Conservation (phyloP, 2,888 invertebrate species). For the Agriopis marginaria region DNA sequence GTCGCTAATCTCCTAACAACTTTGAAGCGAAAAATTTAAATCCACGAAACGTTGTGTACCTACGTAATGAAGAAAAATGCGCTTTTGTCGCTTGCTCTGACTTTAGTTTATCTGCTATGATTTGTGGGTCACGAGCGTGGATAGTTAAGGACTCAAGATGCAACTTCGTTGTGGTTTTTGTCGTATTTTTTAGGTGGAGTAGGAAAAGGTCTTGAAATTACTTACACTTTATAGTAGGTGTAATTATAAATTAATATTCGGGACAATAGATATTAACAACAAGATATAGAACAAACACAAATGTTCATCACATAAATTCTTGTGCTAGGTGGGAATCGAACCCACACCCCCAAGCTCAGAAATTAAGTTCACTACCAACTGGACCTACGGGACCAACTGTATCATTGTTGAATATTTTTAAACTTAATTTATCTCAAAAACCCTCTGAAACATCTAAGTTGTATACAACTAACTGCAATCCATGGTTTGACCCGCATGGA, state of each 20-base stretch:
- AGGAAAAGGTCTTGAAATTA: not conserved
- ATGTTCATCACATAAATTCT: no score
- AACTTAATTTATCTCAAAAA: not conserved
- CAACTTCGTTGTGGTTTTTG: conserved; percentile 14
- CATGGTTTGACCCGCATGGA: no score
- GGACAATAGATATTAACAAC: no score
- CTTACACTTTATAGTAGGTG: not conserved
- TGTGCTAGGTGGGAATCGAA: no score
- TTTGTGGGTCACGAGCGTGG: conserved; percentile 38
- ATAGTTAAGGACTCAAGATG: conserved; percentile 39
- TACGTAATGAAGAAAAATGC: conserved; percentile 78
- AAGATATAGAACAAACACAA: no score
- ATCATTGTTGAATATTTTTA: not conserved
- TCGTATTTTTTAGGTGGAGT: not conserved
- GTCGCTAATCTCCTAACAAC: conserved; percentile 85
- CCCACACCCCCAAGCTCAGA: no score
- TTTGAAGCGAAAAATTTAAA: conserved; percentile 84
- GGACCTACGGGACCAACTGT: not conserved
- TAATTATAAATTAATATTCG: no score
- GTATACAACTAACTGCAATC: no score
- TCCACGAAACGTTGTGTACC: conserved; percentile 64
- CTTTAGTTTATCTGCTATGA: conserved; percentile 49
- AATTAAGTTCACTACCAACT: no score
- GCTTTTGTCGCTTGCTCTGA: conserved; percentile 50
- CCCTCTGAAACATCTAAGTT: no score